Evolutionary conservation across 2,888 invertebrate genomes (phyloP), one percentile per base, ranked within the genome.

Genomic region (Oxyteleia sp.): DNA sequence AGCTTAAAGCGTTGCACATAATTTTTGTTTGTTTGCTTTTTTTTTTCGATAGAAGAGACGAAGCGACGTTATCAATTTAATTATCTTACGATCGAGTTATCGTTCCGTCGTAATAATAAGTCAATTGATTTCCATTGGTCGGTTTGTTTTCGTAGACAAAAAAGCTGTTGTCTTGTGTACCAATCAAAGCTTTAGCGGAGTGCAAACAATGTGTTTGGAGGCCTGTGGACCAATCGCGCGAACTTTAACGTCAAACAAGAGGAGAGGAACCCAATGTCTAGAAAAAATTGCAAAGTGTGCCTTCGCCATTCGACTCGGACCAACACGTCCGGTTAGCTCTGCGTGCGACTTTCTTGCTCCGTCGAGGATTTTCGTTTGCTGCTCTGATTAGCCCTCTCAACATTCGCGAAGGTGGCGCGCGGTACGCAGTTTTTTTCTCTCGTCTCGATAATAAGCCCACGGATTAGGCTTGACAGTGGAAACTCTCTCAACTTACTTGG

Each of bases 191-290:
- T 93, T n/a, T 91, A 93, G 93, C 94, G 94, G 96, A 96, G 96
- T 96, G 96, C 96, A 96, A 96, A 96, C 96, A 96, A 96, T 96
- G 96, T 96, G 96, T 95, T 96, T 96, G 96, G 96, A 96, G 96
- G 96, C 96, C 96, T 69, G 66, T 53, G 71, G 90, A 86, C 87
- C 47, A 79, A 64, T 88, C 69, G 79, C 82, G 80, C 55, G 78
- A n/a, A n/a, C n/a, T n/a, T n/a, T n/a, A n/a, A 84, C 85, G 82
- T 86, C 80, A 84, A 45, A 41, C 29, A 57, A 38, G n/a, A 51
- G n/a, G 10, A 45, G 18, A 18, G 18, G 43, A 68, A 45, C 45
- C 68, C 47, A 47, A 74, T 74, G 82, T 86, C 61, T 79, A 83
- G 10, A 32, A 38, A 38, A 38, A 38, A 75, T 74, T 85, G 66